Conservation (phyloP, 2,888 invertebrate genomes). For the Epinotia nisella region DNA sequence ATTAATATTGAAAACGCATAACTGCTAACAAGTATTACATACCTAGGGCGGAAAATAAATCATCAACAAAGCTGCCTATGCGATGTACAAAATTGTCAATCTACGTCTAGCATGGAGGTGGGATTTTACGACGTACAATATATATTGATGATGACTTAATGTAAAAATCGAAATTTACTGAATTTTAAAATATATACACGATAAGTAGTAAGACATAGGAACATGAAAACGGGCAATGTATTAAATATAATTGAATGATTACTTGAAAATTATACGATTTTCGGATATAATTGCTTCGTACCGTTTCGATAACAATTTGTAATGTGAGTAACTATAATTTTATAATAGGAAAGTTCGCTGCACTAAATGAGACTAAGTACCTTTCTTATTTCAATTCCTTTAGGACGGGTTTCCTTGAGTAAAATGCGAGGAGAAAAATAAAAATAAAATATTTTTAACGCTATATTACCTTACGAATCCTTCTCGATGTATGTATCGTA, state of each 20-base stretch:
- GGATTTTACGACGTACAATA: too few relatives aligned
- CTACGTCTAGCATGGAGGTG: too few relatives aligned
- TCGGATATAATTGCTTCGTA: neutral
- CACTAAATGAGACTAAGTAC: neutral
- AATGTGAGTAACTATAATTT: neutral
- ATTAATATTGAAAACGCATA: too few relatives aligned
- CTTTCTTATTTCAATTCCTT: neutral
- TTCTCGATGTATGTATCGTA: neutral
- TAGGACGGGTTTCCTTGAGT: neutral
- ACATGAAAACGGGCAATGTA: neutral
- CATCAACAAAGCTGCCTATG: too few relatives aligned
- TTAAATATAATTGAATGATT: neutral
- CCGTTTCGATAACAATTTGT: neutral
- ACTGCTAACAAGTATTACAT: too few relatives aligned
- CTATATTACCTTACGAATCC: conserved; percentile 5
- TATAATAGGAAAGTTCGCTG: neutral
- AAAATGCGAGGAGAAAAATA: neutral
- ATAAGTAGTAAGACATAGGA: neutral
- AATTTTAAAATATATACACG: neutral
- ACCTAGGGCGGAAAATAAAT: too few relatives aligned
- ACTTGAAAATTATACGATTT: neutral
- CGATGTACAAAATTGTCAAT: too few relatives aligned
- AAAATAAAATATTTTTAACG: neutral
- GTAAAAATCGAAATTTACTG: too few relatives aligned
- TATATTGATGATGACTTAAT: too few relatives aligned